Base-by-base conservation (phyloP, 2,797 vertebrate species). In the Phalloptychus januarius region DNA sequence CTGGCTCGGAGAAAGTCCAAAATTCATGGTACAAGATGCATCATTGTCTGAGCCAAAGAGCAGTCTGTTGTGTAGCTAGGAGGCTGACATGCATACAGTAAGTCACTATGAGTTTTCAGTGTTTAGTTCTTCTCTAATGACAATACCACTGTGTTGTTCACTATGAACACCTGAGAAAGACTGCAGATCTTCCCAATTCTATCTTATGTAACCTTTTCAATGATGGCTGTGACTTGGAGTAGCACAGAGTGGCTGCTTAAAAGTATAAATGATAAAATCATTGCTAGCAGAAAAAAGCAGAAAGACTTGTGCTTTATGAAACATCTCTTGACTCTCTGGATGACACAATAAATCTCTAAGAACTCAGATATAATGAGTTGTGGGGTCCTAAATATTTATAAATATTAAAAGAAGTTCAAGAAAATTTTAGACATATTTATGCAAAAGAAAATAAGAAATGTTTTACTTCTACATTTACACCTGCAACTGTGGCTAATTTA, bases 11-110 rank as follows among this genome's bases (percentile, higher is more conserved):
- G n/a, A 0, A 28, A 46, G 78, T 76, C 80, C 79, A 81, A 76
- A 75, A 88, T 73, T 83, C n/a, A 7, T 4, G 73, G 71, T 71
- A 78, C 50, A 61, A 72, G 79, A 75, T 61, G 71, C 79, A 75
- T 78, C 52, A 38, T 7, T 44, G 61, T 61, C 65, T 72, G 44
- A 84, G 84, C 79, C 82, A 86, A 80, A 86, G 56, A 79, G 83
- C 44, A 82, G 79, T 56, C 61, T 52, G 81, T 31, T 44, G 87
- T 88, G 25, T 74, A 88, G 90, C 82, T 75, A 74, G 72, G 44
- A 79, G 71, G 85, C 77, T 79, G 86, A 80, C 85, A 86, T 80
- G 79, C 82, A 85, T 83, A 70, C 65, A 75, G 63, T 20, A 88
- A 83, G 79, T 85, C 67, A 80, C 81, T 77, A 76, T 71, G 75